phyloP scores from a whole-genome alignment of 1,140 invertebrate species.

The Brachionus manjavacas region DNA sequence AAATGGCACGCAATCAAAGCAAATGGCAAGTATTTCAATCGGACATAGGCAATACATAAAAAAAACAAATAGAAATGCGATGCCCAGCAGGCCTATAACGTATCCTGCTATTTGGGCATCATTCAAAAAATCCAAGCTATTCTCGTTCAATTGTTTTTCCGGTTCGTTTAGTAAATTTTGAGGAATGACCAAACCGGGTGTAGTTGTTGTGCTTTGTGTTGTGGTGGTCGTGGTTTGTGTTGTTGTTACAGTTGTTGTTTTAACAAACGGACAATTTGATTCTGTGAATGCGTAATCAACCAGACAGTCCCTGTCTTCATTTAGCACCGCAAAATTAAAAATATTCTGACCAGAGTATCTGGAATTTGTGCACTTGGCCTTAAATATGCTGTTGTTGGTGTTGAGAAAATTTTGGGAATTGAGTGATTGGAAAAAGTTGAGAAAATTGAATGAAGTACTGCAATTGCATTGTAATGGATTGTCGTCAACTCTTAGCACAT shows the following conservation, averaged over 20 bases:
- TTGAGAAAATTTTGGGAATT: background rate
- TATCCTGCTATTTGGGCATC: conserved; percentile 22
- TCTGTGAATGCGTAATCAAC: background rate
- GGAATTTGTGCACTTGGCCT: background rate
- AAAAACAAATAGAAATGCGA: background rate
- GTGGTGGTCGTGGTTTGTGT: background rate
- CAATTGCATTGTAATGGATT: conserved; percentile 30
- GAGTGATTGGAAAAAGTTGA: background rate
- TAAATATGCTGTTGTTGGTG: background rate
- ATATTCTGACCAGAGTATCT: background rate
- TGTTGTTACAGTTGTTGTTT: background rate
- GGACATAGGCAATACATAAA: conserved; percentile 32
- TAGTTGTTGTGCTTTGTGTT: background rate
- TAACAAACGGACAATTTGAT: background rate
- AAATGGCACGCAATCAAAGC: conserved; percentile 12
- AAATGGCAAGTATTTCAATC: conserved; percentile 14
- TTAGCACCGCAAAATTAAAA: conserved; percentile 4
- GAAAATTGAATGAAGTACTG: background rate
- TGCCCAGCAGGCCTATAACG: background rate
- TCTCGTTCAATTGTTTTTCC: background rate
- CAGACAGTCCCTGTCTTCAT: background rate
- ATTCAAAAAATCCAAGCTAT: background rate
- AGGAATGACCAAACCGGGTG: background rate
- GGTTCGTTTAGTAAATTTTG: conserved; percentile 33
- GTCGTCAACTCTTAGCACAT: background rate